Evolutionary conservation across 2,797 vertebrate genomes (phyloP), one percentile per base, ranked within the genome.

Genomic region (Craterocephalus amniculus): DNA sequence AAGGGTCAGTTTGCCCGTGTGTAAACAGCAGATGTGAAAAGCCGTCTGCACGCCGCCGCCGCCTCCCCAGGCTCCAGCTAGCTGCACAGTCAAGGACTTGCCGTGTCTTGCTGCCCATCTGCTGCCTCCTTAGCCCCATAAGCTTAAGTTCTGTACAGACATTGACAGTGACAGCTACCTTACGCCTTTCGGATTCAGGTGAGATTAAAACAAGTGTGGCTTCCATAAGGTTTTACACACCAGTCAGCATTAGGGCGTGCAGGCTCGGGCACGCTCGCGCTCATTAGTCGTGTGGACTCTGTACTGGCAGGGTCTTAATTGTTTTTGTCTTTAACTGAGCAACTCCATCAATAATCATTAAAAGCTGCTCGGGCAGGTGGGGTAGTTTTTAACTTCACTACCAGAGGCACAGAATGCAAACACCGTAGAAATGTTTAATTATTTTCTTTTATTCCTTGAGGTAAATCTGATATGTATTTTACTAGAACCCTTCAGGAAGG

Each of bases 281-380:
- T 92, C 91, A 91, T 92, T 93, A 92, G 87, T n/a, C 11, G 66
- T 74, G 87, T 80, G 86, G 88, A 92, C 91, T 88, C 78, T 79
- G 74, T 57, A 54, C 85, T 75, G 88, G 82, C 87, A 80, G 80
- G 69, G 70, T 80, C 87, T 74, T 94, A 93, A 94, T 94, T 92
- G 92, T 93, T 93, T 93, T 88, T 90, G 90, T 92, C 88, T 92
- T 93, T 92, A 93, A 94, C 91, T 87, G 90, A 90, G 85, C 88
- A 88, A 92, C 90, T 93, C 89, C 92, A 93, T 95, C 93, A 93
- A 93, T 94, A 93, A 92, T 90, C 92, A 94, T 95, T 94, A 94
- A 87, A 86, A 86, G 82, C 81, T 79, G 85, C 78, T 85, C 67
- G 63, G 79, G 86, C 86, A 90, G 88, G 90, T 84, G 89, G 75